Base-by-base conservation (phyloP, 1,140 invertebrate species). In the Penaeus chinensis region DNA sequence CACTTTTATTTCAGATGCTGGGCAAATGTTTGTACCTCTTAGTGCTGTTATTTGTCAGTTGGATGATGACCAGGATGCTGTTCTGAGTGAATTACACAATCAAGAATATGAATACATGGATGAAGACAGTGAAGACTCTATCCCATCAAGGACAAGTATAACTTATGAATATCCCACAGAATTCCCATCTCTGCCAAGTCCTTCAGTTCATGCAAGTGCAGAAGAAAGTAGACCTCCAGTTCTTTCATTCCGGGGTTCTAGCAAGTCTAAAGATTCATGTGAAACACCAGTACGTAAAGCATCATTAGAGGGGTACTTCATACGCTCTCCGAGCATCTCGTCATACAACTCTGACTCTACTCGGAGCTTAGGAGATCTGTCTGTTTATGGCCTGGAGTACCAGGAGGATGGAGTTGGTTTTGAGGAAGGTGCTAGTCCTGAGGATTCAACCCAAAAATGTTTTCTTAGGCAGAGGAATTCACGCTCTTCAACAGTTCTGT, bases 1-100 rank as follows among this genome's bases (percentile, higher is more conserved):
- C 1, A n/a, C 79, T 78, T 54, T 60, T 65, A 27, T 74, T 81
- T 63, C 79, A 87, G 85, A 87, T 81, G 24, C 62, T 27, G 85
- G 85, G 7, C 78, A 87, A 37, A 42, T 87, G 66, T 87, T 87
- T 87, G 85, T 87, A 61, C 85, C 85, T n/a, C 79, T 87, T 10
- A 76, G 80, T 79, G 85, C 65, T 47, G 79, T 87, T 71, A 74
- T 87, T 22, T 87, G 85, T 61, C 85, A 87, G 65, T 71, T 87
- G 85, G 85, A 87, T 81, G 85, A 87, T n/a, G 79, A 82, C 16
- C 66, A 47, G 16, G 81, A 82, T n/a, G 47, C 69, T 19, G 16
- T 18, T n/a, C 62, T 37, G 19, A 47, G 24, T 66, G 81, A 82
- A 4, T 10, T 47, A 37, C 37, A 47, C 69, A 37, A 65, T 69